Evolutionary conservation across 92 coral and sea anemone species (phyloP).

Genomic region (Bergia puertoricense): DNA sequence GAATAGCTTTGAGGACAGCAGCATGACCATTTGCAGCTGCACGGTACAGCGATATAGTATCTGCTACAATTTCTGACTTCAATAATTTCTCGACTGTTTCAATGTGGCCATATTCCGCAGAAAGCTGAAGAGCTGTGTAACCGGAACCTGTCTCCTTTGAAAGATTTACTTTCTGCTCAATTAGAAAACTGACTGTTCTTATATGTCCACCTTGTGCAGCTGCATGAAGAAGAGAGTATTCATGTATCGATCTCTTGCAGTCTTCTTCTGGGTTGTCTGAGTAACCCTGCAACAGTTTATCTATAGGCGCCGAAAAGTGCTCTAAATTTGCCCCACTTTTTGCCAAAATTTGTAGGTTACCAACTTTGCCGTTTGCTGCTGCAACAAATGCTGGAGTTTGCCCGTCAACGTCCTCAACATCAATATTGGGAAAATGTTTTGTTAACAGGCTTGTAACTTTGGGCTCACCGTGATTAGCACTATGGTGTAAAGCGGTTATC

Average conservation of each 20-base stretch:
- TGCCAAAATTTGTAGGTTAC: slow-evolving; percentile 5
- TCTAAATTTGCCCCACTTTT: slow-evolving; percentile 48
- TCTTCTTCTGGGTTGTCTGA: slow-evolving; percentile 25
- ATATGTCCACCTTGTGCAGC: slow-evolving; percentile 62
- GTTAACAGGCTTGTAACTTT: slow-evolving; percentile 29
- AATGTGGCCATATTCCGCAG: slow-evolving; percentile 16
- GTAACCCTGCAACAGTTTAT: slow-evolving; percentile 5
- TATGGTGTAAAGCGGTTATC: slow-evolving; percentile 49
- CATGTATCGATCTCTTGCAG: slow-evolving; percentile 1
- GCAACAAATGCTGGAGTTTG: slow-evolving; percentile 52
- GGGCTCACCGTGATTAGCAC: slow-evolving; percentile 25
- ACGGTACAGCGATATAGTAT: not conserved
- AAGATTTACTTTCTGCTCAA: slow-evolving; percentile 32
- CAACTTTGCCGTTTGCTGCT: slow-evolving; percentile 40
- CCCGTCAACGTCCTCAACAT: slow-evolving; percentile 29
- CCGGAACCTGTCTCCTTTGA: slow-evolving; percentile 9
- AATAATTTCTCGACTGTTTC: not conserved
- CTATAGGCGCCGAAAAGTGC: slow-evolving; percentile 20
- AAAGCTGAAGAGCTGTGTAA: slow-evolving; percentile 19
- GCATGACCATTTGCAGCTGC: slow-evolving; percentile 29
- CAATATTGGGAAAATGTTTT: slow-evolving; percentile 40
- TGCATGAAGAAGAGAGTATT: slow-evolving; percentile 52
- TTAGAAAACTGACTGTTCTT: slow-evolving; percentile 47
- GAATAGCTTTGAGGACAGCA: not conserved
- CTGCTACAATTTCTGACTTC: slow-evolving; percentile 9